Evolutionary conservation across 2,797 vertebrate genomes (phyloP), one percentile per base, ranked within the genome.

Genomic region (Spinibarbus caldwelli): DNA sequence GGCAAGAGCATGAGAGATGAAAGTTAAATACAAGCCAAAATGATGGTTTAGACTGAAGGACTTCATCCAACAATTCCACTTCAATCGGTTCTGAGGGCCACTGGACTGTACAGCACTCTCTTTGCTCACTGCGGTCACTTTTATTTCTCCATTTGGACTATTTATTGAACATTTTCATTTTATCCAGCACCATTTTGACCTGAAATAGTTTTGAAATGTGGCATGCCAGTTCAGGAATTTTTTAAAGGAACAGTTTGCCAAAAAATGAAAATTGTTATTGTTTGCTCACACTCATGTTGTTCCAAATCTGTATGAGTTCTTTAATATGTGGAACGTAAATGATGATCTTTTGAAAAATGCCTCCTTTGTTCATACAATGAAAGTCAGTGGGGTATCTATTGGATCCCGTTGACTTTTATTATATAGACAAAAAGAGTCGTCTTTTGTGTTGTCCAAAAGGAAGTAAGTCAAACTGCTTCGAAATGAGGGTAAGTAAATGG

Each of bases 51-150:
- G 52, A 73, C 67, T 41, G 9, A 76, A 84, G 59, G 54, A 82
- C 80, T 17, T 47, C 80, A 71, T 83, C 67, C 80, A 72, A 70
- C 72, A 84, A 80, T 12, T 67, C 59, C 67, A 83, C 78, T 84
- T 84, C 76, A 84, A 87, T 84, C 78, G 76, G 47, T 70, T 59
- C 31, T 23, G 77, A 76, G 77, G 36, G 43, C 47, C 26, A 12
- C 5, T 52, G 45, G 71, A 38, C 86, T 73, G 19, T 11, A 12
- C 23, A 66, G 57, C 68, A 15, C n/a, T n/a, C 59, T 47, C 38
- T 75, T 72, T 29, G 64, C 71, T 68, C 45, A 66, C 68, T 75
- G 77, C 79, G 78, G 45, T 68, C 68, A 34, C 80, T 49, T 34
- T 64, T 75, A 47, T 3, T 23, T 73, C 70, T 64, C 3, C 12